Evolutionary conservation across 2,113 vertebrate genomes (phyloP), one percentile per base, ranked within the genome.

Genomic region (Menura novaehollandiae): DNA sequence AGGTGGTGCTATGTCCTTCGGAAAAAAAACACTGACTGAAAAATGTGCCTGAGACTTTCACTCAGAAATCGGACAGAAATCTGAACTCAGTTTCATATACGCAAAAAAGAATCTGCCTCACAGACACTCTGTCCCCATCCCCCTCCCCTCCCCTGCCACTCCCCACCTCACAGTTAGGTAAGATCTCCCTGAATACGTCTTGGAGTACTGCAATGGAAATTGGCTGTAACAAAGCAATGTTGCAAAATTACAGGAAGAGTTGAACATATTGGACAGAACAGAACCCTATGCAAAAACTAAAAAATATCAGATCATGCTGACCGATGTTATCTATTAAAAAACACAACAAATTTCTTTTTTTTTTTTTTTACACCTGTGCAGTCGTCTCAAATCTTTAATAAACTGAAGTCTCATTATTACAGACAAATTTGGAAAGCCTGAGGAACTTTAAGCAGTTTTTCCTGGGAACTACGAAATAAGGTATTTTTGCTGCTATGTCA

Each of bases 71-170:
- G 22, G 18, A 13, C 18, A 28, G 58, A 46, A 64, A 32, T 60
- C 30, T 56, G 9, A 8, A 33, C 35, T 60, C 24, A 27, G 5
- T 22, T 66, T 85, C 62, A 39, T 2, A 11, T 63, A 68, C 5
- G 7, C 26, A 21, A 35, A 53, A 43, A 6, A 59, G 2, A 87
- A 67, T 30, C 5, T 37, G 10, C 2, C 9, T 60, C 9, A 20
- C 9, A 77, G 49, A 24, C 5, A 24, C 5, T 6, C 23, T 0
- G 1, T 11, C 7, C 14, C 8, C 7, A 6, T 5, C 10, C 2
- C 18, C 15, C 5, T 28, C 11, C 18, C 56, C 5, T 17, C 5
- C 21, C 26, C 27, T 11, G 9, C 8, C 13, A 19, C 15, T 28
- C 7, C 6, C 13, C 2, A 7, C 10, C 11, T 14, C 6, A 73